Conservation (phyloP, 2,113 vertebrate species). For the Eretmochelys imbricata region DNA sequence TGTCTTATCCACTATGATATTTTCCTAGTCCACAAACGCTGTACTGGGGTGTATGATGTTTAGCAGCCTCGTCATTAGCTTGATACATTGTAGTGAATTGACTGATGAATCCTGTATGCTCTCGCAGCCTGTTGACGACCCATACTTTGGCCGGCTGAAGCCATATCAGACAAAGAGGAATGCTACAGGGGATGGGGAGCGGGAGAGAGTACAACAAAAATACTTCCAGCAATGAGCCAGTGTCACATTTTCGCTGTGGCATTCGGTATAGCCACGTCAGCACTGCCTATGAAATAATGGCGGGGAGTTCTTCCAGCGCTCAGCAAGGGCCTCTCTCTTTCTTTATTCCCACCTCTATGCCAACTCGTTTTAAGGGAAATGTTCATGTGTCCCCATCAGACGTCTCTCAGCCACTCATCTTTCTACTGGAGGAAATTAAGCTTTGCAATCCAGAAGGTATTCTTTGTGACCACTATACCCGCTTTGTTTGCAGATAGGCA, state of each 20-base stretch:
- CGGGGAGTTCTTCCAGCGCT: neutral
- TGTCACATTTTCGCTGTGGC: neutral
- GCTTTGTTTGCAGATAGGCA: neutral
- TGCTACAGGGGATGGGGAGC: neutral
- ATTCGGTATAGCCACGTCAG: fast-evolving
- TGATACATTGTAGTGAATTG: neutral
- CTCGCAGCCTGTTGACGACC: neutral
- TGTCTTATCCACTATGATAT: neutral
- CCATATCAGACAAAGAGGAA: neutral
- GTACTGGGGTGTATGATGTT: neutral
- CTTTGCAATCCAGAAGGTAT: neutral
- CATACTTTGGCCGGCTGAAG: neutral
- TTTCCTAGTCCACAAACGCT: neutral
- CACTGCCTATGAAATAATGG: neutral
- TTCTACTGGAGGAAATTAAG: neutral
- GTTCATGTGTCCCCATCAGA: neutral
- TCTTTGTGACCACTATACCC: neutral
- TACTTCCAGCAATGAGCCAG: neutral
- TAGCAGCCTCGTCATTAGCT: neutral
- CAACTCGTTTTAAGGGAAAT: neutral
- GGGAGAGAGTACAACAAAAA: neutral
- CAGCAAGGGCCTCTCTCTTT: neutral
- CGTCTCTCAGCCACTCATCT: neutral
- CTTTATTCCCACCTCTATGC: neutral
- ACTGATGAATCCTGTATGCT: fast-evolving